Base-by-base conservation (phyloP, 23 tunicate species). In the Ciona savignyi region DNA sequence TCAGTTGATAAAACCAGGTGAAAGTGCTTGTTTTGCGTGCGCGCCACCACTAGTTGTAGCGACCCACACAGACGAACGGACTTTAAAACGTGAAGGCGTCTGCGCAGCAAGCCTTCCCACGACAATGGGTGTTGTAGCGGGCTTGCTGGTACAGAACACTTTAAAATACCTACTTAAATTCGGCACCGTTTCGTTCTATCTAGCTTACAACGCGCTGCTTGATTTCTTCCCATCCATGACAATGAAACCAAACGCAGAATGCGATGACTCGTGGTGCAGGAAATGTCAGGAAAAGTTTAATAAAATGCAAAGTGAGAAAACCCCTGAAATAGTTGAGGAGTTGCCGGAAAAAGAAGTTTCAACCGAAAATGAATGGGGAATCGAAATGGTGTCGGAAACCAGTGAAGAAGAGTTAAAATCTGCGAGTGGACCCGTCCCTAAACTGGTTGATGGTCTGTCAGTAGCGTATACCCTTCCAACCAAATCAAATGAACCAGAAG, bases 31-130 rank as follows among this genome's bases (percentile, higher is more conserved):
- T 65, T 94, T 94, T 81, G 95, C 86, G 2, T 94, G 99, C 78
- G 99, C 99, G 0, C 99, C 99, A 30, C 99, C 99, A 4, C 61
- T 94, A 3, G 82, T 94, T 35, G 93, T 94, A 11, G 99, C 99
- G 22, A 86, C 89, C 20, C 81, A 80, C 25, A 87, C 95, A 1
- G 99, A 94, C 60, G 99, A 94, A 75, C 82, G 70, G 63, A 94
- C 99, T 2, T 71, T 94, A 31, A 94, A 94, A 78, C 48, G 95
- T 25, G 99, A 94, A 74, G 99, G 99, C 4, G 99, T 94, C 23
- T 94, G 99, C 74, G 99, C 99, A 68, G 99, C 99, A 30, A 86
- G 95, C 69, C 74, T 94, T 0, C 99, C 99, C 29, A 94, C 99
- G 0, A 94, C 99, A 0, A 94, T 94, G 99, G 99, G 96, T 4